Evolutionary conservation across 2,113 vertebrate genomes (phyloP).

Genomic region (Barbus barbus): DNA sequence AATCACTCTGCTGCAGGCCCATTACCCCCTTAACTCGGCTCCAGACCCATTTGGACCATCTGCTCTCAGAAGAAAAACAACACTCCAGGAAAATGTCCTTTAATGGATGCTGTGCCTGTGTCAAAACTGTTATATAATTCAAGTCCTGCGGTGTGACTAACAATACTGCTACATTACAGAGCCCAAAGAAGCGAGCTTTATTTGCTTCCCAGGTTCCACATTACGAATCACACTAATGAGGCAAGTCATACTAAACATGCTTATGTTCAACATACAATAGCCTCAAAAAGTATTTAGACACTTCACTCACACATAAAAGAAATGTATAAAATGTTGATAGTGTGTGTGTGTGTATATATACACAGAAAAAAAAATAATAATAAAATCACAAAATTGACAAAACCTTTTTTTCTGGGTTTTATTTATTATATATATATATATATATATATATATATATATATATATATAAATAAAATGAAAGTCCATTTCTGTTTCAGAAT

Average conservation of each 20-base stretch:
- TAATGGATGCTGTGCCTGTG: slow-evolving; percentile 67
- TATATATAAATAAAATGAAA: no score
- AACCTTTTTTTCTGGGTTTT: no score
- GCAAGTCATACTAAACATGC: not conserved
- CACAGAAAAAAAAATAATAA: no score
- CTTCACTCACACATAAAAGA: slow-evolving; percentile 28
- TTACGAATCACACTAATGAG: not conserved
- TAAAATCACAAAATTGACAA: no score
- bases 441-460: no score
- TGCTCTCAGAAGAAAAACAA: slow-evolving; percentile 56
- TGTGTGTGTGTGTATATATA: no score
- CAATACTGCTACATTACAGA: slow-evolving; percentile 12
- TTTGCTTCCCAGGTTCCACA: not conserved
- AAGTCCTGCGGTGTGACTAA: slow-evolving; percentile 34
- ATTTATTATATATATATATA: no score
- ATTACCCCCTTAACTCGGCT: slow-evolving; percentile 55
- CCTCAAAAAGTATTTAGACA: not conserved
- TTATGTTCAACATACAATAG: not conserved
- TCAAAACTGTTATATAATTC: slow-evolving; percentile 69
- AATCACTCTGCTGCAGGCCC: slow-evolving; percentile 57
- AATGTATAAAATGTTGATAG: no score
- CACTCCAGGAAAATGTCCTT: slow-evolving; percentile 57
- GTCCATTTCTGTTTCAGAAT: no score
- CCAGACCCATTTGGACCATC: slow-evolving; percentile 65
- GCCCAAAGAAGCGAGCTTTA: not conserved